Conservation (phyloP, 2,888 invertebrate species). For the Anthrax anthrax region DNA sequence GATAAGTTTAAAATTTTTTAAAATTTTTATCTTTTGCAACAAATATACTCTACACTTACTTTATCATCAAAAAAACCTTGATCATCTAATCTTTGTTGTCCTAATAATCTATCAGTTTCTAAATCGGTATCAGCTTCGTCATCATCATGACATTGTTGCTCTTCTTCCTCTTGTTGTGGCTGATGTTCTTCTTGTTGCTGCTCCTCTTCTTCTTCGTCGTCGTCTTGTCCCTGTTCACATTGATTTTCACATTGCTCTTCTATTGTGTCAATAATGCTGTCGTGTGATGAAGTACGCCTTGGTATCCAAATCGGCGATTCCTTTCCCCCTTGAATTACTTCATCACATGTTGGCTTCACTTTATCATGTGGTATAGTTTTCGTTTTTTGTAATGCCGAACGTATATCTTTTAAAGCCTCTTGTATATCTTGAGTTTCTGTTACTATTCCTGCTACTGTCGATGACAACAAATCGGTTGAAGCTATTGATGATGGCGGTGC, state of each 20-base stretch:
- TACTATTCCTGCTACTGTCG: constrained; percentile 41
- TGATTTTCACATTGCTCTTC: constrained; percentile 13
- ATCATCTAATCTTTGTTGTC: constrained; percentile 85
- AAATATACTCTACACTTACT: too few relatives aligned
- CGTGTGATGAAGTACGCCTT: constrained; percentile 16
- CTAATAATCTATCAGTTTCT: constrained; percentile 90
- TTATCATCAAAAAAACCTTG: constrained; percentile 74
- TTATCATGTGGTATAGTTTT: constrained; percentile 30
- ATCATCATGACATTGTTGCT: constrained; percentile 41
- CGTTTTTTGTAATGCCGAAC: constrained; percentile 52
- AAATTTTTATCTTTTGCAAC: neutral
- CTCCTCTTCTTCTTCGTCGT: constrained; percentile 48
- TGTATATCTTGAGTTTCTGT: constrained; percentile 41
- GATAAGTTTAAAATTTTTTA: neutral
- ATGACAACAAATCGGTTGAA: constrained; percentile 41
- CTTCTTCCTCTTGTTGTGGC: constrained; percentile 17
- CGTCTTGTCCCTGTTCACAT: constrained; percentile 38
- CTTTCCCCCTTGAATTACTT: constrained; percentile 25
- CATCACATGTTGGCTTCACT: constrained; percentile 26
- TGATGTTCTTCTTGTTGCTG: constrained; percentile 13
- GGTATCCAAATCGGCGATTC: constrained; percentile 34
- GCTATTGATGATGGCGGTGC: constrained; percentile 56
- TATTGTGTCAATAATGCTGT: constrained; percentile 5
- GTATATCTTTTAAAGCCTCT: constrained; percentile 70
- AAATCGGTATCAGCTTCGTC: constrained; percentile 95